A percentile compares a stretch with the other conserved stretches of the same genome.
Evolutionary conservation across 2,113 vertebrate species (phyloP).

Genomic region (Neopipo cinnamomea): DNA sequence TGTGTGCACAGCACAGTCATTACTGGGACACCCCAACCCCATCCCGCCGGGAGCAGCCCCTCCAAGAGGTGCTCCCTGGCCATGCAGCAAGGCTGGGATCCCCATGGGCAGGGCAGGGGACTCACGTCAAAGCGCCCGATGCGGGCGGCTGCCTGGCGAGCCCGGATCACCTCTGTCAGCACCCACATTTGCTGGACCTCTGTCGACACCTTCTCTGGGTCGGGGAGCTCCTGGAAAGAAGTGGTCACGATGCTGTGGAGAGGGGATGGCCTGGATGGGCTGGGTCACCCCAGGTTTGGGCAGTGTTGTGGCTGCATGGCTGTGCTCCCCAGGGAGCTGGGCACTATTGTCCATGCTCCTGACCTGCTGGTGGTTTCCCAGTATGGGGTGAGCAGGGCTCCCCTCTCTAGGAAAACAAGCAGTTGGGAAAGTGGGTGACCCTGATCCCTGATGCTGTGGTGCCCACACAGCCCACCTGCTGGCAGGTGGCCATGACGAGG

Average conservation of each 20-base stretch:
- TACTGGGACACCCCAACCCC: not conserved
- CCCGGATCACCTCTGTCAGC: constrained; percentile 91
- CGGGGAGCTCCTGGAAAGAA: constrained; percentile 83
- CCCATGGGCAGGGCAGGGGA: not conserved
- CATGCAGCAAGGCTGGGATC: accelerated
- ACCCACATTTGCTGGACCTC: constrained; percentile 98
- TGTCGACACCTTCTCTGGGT: constrained; percentile 85
- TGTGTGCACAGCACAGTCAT: not conserved
- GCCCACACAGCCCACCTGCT: not conserved
- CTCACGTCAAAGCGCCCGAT: constrained; percentile 95
- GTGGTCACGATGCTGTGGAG: not conserved
- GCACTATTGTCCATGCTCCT: accelerated
- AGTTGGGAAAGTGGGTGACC: not conserved
- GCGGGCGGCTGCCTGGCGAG: constrained; percentile 82
- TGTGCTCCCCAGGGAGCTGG: not conserved
- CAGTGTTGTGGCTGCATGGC: not conserved
- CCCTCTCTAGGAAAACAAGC: not conserved
- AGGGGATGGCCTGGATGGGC: accelerated
- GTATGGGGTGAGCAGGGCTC: accelerated
- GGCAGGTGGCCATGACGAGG: not conserved
- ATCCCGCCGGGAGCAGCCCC: not conserved
- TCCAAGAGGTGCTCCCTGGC: not conserved
- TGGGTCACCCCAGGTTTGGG: accelerated
- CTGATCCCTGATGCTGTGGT: not conserved
- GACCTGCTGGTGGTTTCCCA: not conserved